Percentiles rank a stretch among this genome's conserved stretches.
These are phyloP conservation scores for Proterorhinus semilunaris DNA, from an alignment of 2,113 vertebrate genomes.

Conservation along the genomic window DNA sequence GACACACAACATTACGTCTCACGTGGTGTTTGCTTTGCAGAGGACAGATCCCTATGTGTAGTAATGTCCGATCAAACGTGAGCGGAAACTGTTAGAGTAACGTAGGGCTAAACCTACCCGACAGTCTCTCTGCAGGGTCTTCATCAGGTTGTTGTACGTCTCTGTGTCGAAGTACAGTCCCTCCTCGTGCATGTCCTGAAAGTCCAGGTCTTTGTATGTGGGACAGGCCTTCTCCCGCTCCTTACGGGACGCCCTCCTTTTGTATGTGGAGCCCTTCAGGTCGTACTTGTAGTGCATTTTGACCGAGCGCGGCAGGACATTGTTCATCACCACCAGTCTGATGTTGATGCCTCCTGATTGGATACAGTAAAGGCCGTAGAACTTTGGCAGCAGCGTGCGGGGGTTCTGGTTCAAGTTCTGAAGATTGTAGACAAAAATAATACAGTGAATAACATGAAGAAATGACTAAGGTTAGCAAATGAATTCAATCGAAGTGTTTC, in stretches of 20 bases:
- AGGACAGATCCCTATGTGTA: slow-evolving; percentile 11
- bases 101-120: slow-evolving; percentile 78
- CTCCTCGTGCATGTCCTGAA: slow-evolving; percentile 95
- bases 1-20: slow-evolving; percentile 11
- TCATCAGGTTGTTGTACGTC: slow-evolving; percentile 91
- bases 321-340: slow-evolving; percentile 80
- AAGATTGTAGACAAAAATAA: not conserved
- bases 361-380: slow-evolving; percentile 80
- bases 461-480: not conserved
- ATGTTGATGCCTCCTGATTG: slow-evolving; percentile 81
- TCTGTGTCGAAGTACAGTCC: slow-evolving; percentile 93
- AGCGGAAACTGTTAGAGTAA: not conserved
- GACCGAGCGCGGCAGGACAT: slow-evolving; percentile 75
- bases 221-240: slow-evolving; percentile 75
- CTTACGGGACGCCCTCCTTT: slow-evolving; percentile 76
- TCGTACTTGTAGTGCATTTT: slow-evolving; percentile 82
- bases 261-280: slow-evolving; percentile 80
- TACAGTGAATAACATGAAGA: not conserved
- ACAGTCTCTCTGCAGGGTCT: slow-evolving; percentile 94
- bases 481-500: too few relatives aligned
- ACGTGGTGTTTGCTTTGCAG: not conserved
- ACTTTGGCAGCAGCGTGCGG: slow-evolving; percentile 77
- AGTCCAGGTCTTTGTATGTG: slow-evolving; percentile 79
- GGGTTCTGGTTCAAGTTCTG: slow-evolving; percentile 82
- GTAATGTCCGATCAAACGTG: slow-evolving; percentile 1